These are phyloP conservation scores for Dexiosoma caninum DNA, from an alignment of 2,888 invertebrate species.

Conservation along the genomic window DNA sequence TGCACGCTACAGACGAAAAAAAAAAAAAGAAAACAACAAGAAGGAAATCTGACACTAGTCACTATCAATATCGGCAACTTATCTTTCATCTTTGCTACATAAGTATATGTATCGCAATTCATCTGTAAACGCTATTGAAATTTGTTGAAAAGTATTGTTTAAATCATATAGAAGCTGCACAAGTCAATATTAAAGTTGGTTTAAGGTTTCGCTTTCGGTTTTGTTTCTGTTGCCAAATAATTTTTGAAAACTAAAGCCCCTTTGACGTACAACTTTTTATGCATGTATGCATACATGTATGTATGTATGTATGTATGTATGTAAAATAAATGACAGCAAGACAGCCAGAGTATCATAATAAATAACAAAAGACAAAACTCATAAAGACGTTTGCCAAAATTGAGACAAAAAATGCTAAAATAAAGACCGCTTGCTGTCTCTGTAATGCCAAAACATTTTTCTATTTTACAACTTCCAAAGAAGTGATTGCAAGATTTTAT, in stretches of 20 bases:
- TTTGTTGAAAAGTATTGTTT: conserved; percentile 38
- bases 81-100: conserved; percentile 10
- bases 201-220: background rate
- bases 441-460: conserved; percentile 17
- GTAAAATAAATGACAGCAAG: conserved; percentile 34
- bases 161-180: conserved; percentile 31
- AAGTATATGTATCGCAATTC: conserved; percentile 7
- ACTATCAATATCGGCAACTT: conserved; percentile 10
- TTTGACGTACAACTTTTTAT: conserved; percentile 28
- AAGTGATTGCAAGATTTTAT: conserved; percentile 57
- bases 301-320: no score
- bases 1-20: conserved; percentile 9
- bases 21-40: background rate
- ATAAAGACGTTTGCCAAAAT: conserved; percentile 31
- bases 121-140: conserved; percentile 18
- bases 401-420: background rate
- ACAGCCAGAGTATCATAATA: conserved; percentile 19
- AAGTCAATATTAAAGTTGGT: conserved; percentile 17
- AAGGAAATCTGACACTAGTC: background rate
- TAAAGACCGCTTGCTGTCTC: conserved; percentile 18
- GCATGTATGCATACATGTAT: no score
- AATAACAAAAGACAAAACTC: conserved; percentile 23
- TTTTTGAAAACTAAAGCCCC: background rate
- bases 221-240: background rate
- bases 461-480: conserved; percentile 25